phyloP scores from a whole-genome alignment of 2,888 invertebrate genomes.

The Rambutsinella grinnellia region DNA sequence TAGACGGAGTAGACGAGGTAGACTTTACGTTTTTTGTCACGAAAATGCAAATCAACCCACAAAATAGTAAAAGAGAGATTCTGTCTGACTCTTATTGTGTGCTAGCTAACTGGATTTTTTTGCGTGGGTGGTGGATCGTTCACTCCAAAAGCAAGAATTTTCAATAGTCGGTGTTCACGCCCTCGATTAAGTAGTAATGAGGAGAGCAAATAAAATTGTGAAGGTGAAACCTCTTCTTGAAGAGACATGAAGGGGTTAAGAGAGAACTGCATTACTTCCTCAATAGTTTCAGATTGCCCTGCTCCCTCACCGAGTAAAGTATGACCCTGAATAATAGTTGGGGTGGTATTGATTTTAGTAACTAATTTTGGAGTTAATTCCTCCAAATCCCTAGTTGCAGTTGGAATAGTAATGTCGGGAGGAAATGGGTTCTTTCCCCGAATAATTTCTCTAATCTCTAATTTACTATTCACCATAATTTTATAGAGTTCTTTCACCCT shows the following conservation, averaged over 20 bases:
- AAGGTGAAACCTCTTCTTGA: background rate
- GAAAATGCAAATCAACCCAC: background rate
- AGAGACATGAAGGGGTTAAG: constrained; percentile 6
- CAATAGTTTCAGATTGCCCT: constrained; percentile 39
- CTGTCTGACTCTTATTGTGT: background rate
- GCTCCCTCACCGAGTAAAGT: background rate
- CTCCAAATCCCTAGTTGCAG: background rate
- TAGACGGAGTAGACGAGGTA: background rate
- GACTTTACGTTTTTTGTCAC: background rate
- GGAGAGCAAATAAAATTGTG: background rate
- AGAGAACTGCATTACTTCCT: constrained; percentile 36
- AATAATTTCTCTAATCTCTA: constrained; percentile 6
- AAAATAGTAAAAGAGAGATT: background rate
- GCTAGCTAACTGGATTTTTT: constrained; percentile 45
- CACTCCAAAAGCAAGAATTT: constrained; percentile 30
- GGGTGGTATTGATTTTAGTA: no score
- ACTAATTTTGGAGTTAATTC: background rate
- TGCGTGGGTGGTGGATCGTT: constrained; percentile 49
- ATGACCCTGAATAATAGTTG: background rate
- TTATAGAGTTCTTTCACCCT: background rate
- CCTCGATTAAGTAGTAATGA: constrained; percentile 39
- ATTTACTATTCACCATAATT: constrained; percentile 23
- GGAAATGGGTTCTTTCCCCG: background rate
- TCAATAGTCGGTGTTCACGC: constrained; percentile 16
- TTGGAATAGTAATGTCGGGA: background rate